Evolutionary conservation across 2,888 invertebrate species (phyloP), one percentile per base, ranked within the genome.

Genomic region (Tinea trinotella): DNA sequence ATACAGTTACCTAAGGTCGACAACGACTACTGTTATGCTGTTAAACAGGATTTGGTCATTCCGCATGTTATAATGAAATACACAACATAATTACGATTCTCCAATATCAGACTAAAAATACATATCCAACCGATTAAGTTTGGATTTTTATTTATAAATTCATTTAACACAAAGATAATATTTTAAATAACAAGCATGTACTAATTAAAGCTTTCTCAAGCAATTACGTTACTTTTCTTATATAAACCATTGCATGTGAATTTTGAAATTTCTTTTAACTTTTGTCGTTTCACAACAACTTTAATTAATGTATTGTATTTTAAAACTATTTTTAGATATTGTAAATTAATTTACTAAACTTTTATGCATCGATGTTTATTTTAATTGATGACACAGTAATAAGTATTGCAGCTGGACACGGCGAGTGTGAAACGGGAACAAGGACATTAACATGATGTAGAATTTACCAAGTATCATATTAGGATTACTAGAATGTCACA

Each of bases 371-470:
- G 12, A 13, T 12, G 13, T 13, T 40, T 15, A 40, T 13, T 40
- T 40, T 40, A 40, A 46, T 46, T 46, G 19, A 19, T 46, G 46
- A 3, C 46, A 46, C 13, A 40, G 2, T 40, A 40, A 17, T 46
- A 19, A 19, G 19, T 12, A 46, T 46, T 46, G 46, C 46, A 19
- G 40, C 46, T 46, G 46, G 46, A 19, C 18, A 18, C 2, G 6
- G 12, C 24, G 34, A n/a, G 18, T 19, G 30, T 44, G 55, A 44
- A 55, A 44, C 52, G 52, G 55, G 55, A 55, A 55, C 55, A 52
- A 55, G 55, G 55, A 6, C 46, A 19, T 46, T 46, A 10, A 46
- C 46, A 46, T 46, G n/a, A n/a, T n/a, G 17, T 46, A 13, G 46
- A 4, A 19, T 46, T 46, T 46, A 46, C 12, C 18, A 46, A 46